Base-by-base conservation (phyloP, 2,888 invertebrate species). In the Zele albiditarsus region DNA sequence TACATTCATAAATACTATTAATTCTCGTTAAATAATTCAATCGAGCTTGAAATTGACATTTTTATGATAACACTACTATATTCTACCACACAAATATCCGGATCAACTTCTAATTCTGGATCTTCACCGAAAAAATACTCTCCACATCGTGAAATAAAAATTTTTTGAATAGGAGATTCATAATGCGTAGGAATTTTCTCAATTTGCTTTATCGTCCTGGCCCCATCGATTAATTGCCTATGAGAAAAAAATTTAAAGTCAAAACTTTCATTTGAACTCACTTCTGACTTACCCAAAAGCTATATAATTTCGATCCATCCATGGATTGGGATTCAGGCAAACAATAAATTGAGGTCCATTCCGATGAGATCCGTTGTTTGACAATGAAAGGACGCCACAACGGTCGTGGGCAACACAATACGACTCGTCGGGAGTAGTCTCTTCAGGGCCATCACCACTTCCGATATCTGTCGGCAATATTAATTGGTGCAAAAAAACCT, bases 291-390 rank as follows among this genome's bases (percentile, higher is more conserved):
- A 92, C 92, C 93, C 95, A 85, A 95, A 94, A 1, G 94, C 95
- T 5, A 95, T 94, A 84, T 93, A 94, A 89, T 91, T 92, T 75
- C 90, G 89, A 80, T 93, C 91, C 94, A 95, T 94, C 95, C 95
- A 95, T 3, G 91, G 89, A 4, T 92, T 91, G 4, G 93, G 91
- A 87, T 93, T 92, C 20, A 94, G 89, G 16, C 93, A 90, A 20
- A 95, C 90, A 84, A 93, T 93, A 86, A 95, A 95, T 88, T 95
- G 94, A 1, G 93, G 93, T 4, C 91, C 92, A 85, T 95, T 95
- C 78, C 92, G 91, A 84, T 95, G 92, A 78, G 92, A 91, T 66
- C 93, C 93, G 85, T 91, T 91, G 85, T 94, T 94, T 71, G 93
- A 93, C 93, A 94, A 94, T 23, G 93, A 93, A n/a, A 95, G 87